Conservation (phyloP, 2,888 invertebrate species). For the Lasioglossum morio region DNA sequence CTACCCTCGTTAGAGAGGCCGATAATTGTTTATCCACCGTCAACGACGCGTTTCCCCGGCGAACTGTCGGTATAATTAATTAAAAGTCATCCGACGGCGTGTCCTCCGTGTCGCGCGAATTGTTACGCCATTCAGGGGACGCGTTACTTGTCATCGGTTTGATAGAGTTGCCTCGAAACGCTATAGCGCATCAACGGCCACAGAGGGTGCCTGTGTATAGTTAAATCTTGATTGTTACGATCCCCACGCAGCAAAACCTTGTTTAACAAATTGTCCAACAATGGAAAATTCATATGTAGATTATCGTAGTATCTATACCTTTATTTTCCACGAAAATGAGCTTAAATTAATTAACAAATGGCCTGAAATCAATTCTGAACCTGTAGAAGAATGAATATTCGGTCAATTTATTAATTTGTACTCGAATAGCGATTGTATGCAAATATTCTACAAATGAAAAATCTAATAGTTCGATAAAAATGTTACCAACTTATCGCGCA, state of each 20-base stretch:
- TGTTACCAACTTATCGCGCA: neutral
- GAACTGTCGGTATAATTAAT: constrained; percentile 58
- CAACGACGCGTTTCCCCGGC: constrained; percentile 23
- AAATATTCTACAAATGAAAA: neutral
- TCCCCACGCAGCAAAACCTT: neutral
- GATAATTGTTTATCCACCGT: constrained; percentile 62
- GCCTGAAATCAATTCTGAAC: neutral
- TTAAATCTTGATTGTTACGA: neutral
- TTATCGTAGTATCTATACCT: neutral
- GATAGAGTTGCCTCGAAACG: neutral
- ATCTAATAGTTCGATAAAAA: neutral
- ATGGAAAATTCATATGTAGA: neutral
- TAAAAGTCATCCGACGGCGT: constrained; percentile 47
- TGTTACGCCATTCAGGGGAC: constrained; percentile 40
- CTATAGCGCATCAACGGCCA: neutral
- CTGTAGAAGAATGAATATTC: neutral
- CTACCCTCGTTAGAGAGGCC: constrained; percentile 46
- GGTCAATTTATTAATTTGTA: neutral
- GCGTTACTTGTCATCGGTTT: constrained; percentile 11
- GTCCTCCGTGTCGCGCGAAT: constrained; percentile 27
- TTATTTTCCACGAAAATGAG: neutral
- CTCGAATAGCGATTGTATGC: neutral
- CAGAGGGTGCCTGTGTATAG: neutral
- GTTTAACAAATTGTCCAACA: neutral
- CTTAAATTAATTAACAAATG: neutral